A percentile compares a stretch with the other conserved stretches of the same genome.
Conservation (phyloP, 2,113 vertebrate genomes). For the Nerophis ophidion region DNA sequence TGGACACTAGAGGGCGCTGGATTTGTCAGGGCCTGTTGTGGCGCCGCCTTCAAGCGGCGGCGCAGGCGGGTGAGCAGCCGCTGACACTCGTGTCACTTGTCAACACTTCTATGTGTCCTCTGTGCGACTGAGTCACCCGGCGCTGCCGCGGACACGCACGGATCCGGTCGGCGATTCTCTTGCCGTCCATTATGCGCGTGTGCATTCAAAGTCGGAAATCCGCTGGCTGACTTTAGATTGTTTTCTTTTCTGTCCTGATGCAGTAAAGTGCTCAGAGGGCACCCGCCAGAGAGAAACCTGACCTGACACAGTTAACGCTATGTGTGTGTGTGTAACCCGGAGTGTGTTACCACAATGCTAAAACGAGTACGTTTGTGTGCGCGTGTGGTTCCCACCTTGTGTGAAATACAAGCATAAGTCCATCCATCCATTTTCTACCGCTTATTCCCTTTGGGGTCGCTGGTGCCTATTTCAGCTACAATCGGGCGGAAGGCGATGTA, state of each 20-base stretch:
- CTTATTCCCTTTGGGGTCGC: too few relatives aligned
- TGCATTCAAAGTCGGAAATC: too few relatives aligned
- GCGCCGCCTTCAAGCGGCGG: conserved; percentile 1
- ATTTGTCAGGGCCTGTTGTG: conserved; percentile 2
- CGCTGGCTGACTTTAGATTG: conserved; percentile 53
- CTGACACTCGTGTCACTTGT: conserved; percentile 66
- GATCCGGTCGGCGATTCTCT: neutral
- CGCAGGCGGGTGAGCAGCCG: conserved; percentile 16
- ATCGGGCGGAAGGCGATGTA: too few relatives aligned
- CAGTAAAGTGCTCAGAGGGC: conserved; percentile 73
- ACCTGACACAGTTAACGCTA: conserved; percentile 5
- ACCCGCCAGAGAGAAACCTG: conserved; percentile 23
- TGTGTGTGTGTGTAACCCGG: neutral
- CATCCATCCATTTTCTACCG: too few relatives aligned
- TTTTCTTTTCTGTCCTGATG: conserved; percentile 41
- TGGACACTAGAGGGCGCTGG: conserved; percentile 27
- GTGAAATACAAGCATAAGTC: neutral
- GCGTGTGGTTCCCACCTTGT: neutral
- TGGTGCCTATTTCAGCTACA: too few relatives aligned
- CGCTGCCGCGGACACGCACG: conserved; percentile 20
- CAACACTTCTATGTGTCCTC: conserved; percentile 56
- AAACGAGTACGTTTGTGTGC: neutral
- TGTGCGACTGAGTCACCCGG: conserved; percentile 24
- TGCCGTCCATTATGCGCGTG: too few relatives aligned
- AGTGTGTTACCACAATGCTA: neutral